Conservation (phyloP, 2,888 invertebrate genomes). For the Callimorpha dominula region DNA sequence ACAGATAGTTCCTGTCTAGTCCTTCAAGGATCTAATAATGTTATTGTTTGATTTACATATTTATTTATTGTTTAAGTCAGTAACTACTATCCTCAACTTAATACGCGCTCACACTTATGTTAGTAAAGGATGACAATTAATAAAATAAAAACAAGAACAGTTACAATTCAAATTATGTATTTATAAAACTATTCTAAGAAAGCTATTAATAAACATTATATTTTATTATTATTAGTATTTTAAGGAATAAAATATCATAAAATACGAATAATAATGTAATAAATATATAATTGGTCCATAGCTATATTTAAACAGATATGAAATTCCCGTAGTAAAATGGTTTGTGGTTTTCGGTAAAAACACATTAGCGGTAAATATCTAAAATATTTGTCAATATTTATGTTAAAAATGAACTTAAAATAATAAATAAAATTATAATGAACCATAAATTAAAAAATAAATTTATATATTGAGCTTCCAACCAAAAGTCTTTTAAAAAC, state of each 20-base stretch:
- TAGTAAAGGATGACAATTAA: neutral
- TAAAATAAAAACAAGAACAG: slow-evolving; percentile 3
- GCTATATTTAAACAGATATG: neutral
- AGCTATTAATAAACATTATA: neutral
- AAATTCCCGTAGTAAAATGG: neutral
- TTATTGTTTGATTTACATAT: too few relatives aligned
- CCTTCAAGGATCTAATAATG: too few relatives aligned
- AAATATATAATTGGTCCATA: neutral
- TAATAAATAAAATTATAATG: neutral
- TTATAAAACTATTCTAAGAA: neutral
- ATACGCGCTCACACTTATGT: neutral
- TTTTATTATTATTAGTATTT: neutral
- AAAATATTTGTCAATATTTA: neutral
- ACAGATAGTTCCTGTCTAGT: too few relatives aligned
- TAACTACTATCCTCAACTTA: too few relatives aligned
- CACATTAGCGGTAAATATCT: neutral
- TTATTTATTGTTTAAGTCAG: too few relatives aligned
- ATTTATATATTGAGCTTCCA: neutral
- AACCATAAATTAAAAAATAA: neutral
- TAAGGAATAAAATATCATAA: too few relatives aligned
- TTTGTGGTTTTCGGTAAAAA: neutral
- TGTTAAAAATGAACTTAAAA: neutral
- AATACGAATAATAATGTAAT: neutral
- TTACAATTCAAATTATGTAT: neutral
- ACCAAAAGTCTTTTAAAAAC: too few relatives aligned